Conservation (phyloP, 2,888 invertebrate species). For the Matsumyia berberina region DNA sequence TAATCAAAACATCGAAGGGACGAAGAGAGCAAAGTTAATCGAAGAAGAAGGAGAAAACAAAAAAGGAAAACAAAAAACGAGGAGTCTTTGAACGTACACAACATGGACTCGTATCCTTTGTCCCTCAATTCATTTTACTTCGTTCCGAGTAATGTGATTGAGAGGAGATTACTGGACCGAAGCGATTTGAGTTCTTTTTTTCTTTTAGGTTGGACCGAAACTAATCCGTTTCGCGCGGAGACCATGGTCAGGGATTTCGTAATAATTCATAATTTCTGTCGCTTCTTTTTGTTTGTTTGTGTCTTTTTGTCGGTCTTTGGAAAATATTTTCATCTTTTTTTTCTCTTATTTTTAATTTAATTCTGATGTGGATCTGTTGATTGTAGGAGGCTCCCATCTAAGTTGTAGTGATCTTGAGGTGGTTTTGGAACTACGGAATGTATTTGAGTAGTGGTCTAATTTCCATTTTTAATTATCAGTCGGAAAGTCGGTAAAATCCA, state of each 20-base stretch:
- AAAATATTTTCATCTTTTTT: constrained; percentile 46
- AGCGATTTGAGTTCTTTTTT: constrained; percentile 51
- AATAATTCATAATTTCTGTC: constrained; percentile 76
- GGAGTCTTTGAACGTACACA: constrained; percentile 62
- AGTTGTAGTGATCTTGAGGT: constrained; percentile 24
- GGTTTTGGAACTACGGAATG: neutral
- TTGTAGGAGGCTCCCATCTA: constrained; percentile 49
- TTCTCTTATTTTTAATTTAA: constrained; percentile 46
- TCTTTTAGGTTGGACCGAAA: constrained; percentile 66
- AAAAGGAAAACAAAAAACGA: constrained; percentile 40
- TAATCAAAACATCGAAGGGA: constrained; percentile 63
- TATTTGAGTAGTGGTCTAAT: constrained; percentile 41
- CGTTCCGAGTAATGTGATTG: constrained; percentile 75
- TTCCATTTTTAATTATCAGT: constrained; percentile 62
- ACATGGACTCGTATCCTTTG: constrained; percentile 65
- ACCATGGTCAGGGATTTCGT: constrained; percentile 70
- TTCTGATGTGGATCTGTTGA: constrained; percentile 49
- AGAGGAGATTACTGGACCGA: constrained; percentile 74
- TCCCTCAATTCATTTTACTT: constrained; percentile 72
- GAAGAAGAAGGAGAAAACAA: constrained; percentile 10
- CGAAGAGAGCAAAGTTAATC: constrained; percentile 60
- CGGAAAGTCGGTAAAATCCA: neutral
- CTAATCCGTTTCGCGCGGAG: constrained; percentile 72
- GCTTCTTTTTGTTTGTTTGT: constrained; percentile 59
- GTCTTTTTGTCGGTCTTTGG: constrained; percentile 73